Conservation (phyloP, 1,140 invertebrate species). For the Daktulosphaira vitifoliae region DNA sequence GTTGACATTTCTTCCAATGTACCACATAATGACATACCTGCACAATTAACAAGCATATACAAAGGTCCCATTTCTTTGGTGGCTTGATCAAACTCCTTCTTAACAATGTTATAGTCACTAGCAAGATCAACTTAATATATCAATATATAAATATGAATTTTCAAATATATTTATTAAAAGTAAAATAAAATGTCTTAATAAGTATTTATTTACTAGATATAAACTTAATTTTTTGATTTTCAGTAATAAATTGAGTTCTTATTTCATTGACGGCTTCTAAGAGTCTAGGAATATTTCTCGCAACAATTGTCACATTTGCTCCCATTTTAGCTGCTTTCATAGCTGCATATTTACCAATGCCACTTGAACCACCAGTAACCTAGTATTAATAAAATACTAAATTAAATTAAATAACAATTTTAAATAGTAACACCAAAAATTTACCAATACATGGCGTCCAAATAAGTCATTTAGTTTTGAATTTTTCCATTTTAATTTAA, state of each 20-base stretch:
- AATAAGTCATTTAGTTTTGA: not conserved
- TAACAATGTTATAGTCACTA: conserved; percentile 53
- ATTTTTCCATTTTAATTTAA: not conserved
- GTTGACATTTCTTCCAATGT: conserved; percentile 71
- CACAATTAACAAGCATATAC: conserved; percentile 85
- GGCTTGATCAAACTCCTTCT: conserved; percentile 52
- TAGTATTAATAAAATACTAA: conserved; percentile 24
- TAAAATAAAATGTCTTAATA: too few species aligned
- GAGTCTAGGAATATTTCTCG: conserved; percentile 64
- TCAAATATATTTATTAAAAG: too few species aligned
- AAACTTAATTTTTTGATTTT: conserved; percentile 58
- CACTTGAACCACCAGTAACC: conserved; percentile 91
- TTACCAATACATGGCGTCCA: conserved; percentile 5
- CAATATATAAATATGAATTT: too few species aligned
- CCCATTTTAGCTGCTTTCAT: conserved; percentile 64
- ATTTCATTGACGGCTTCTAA: conserved; percentile 54
- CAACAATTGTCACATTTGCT: conserved; percentile 81
- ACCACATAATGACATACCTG: conserved; percentile 69
- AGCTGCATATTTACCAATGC: conserved; percentile 82
- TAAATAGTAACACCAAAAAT: too few species aligned
- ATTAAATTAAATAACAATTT: too few species aligned
- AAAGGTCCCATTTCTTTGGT: conserved; percentile 63
- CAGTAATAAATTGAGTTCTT: conserved; percentile 41
- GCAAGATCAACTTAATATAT: conserved; percentile 57
- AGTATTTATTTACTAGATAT: conserved; percentile 45